These are phyloP conservation scores for Epinephelus fuscoguttatus DNA, from an alignment of 2,113 vertebrate genomes.

Conservation along the genomic window DNA sequence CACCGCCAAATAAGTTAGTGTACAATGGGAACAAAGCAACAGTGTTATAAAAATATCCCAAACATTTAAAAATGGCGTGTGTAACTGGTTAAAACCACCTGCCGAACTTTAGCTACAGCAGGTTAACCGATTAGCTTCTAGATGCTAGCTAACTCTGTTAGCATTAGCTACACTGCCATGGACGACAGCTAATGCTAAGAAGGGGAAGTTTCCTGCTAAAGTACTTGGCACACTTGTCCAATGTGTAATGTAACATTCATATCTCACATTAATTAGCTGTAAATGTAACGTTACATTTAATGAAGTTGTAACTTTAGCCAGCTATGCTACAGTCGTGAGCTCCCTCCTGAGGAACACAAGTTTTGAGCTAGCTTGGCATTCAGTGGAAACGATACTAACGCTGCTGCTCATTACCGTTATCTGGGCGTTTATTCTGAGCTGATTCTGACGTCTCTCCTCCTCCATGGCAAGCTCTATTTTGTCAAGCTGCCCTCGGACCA, in stretches of 20 bases:
- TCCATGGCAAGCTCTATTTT: slow-evolving; percentile 84
- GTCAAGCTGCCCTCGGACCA: slow-evolving; percentile 89
- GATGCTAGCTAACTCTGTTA: background rate
- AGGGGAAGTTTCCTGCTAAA: background rate
- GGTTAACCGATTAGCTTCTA: background rate
- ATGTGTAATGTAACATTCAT: background rate
- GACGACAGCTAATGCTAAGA: background rate
- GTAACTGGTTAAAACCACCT: background rate
- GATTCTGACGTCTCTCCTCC: slow-evolving; percentile 69
- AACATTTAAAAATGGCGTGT: background rate
- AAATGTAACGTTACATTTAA: background rate
- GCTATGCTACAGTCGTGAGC: background rate
- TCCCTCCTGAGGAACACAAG: background rate
- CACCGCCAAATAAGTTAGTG: background rate
- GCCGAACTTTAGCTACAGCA: background rate
- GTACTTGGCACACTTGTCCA: too few relatives aligned
- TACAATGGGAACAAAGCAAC: background rate
- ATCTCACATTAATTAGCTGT: too few relatives aligned
- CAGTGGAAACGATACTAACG: background rate
- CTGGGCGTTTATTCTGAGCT: slow-evolving; percentile 48
- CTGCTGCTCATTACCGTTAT: slow-evolving; percentile 42
- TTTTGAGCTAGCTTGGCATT: background rate
- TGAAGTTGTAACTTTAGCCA: background rate
- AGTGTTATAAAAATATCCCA: rapidly evolving
- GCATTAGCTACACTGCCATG: background rate